Percentiles rank a stretch among this genome's conserved stretches.
Evolutionary conservation across 2,888 invertebrate species (phyloP).

Genomic region (Diogma glabrata): DNA sequence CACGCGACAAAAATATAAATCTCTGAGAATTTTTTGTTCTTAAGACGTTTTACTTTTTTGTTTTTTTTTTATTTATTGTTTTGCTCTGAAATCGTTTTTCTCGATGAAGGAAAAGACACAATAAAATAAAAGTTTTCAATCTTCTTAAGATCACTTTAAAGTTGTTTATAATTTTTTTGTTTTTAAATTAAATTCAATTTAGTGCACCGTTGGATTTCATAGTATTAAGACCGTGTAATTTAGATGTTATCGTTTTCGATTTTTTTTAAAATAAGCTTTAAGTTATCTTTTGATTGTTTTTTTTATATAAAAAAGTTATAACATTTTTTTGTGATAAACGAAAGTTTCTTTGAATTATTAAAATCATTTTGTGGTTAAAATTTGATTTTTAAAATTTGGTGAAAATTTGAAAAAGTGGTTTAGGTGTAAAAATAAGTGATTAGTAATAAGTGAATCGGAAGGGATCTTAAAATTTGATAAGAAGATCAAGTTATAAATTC

Average conservation of each 20-base stretch:
- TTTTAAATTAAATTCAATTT: slow-evolving; percentile 7
- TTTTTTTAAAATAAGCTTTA: no score
- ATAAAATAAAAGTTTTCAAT: background rate
- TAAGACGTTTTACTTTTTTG: background rate
- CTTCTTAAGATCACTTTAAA: slow-evolving; percentile 1
- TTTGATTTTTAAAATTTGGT: no score
- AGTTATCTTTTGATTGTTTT: no score
- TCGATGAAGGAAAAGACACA: background rate
- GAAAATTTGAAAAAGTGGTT: no score
- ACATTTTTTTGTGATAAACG: no score
- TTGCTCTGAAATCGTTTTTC: background rate
- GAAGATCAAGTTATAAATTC: no score
- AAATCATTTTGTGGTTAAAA: no score
- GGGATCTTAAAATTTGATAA: no score
- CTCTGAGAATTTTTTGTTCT: slow-evolving; percentile 4
- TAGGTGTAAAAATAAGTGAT: no score
- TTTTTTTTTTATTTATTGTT: background rate
- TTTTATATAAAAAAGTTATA: no score
- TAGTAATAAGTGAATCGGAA: no score
- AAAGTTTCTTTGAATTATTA: no score
- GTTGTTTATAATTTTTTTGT: slow-evolving; percentile 4
- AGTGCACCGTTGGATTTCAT: slow-evolving; percentile 10
- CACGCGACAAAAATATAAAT: slow-evolving; percentile 8
- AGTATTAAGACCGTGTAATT: slow-evolving; percentile 1
- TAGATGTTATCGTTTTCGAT: background rate